A percentile compares a stretch with the other conserved stretches of the same genome.
Evolutionary conservation across 2,888 invertebrate genomes (phyloP).

Genomic region (Amiota minor): DNA sequence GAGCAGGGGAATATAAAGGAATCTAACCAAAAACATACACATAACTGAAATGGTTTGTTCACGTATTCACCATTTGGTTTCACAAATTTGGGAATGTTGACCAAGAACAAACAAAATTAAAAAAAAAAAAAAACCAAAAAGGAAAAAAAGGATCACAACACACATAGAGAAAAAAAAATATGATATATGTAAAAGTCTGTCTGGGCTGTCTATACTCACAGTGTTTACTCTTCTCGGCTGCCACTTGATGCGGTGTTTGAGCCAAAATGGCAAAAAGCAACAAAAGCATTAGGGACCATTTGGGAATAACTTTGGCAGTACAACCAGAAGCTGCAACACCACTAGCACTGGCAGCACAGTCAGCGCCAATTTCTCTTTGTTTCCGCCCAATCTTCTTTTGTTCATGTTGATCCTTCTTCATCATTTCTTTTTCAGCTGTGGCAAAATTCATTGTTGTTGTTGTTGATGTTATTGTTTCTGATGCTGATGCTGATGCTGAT

Average conservation of each 20-base stretch:
- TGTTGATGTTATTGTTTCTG: not conserved
- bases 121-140: not conserved
- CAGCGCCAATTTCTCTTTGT: conserved; percentile 15
- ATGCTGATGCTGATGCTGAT: conserved; percentile 15
- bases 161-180: not conserved
- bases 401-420: not conserved
- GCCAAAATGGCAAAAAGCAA: conserved; percentile 67
- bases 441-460: not conserved
- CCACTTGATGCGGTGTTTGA: conserved; percentile 67
- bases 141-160: not conserved
- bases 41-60: not conserved
- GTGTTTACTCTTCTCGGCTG: conserved; percentile 73
- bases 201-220: conserved; percentile 65
- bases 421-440: not conserved
- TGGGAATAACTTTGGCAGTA: conserved; percentile 54
- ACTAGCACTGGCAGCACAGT: conserved; percentile 29
- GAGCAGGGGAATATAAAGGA: not conserved
- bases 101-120: not conserved
- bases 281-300: conserved; percentile 70
- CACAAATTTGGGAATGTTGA: not conserved
- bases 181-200: not conserved
- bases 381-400: not conserved
- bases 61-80: conserved; percentile 7
- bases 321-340: conserved; percentile 37
- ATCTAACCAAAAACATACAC: not conserved